Conservation (phyloP, 2,113 vertebrate genomes). For the Eptatretus burgeri region DNA sequence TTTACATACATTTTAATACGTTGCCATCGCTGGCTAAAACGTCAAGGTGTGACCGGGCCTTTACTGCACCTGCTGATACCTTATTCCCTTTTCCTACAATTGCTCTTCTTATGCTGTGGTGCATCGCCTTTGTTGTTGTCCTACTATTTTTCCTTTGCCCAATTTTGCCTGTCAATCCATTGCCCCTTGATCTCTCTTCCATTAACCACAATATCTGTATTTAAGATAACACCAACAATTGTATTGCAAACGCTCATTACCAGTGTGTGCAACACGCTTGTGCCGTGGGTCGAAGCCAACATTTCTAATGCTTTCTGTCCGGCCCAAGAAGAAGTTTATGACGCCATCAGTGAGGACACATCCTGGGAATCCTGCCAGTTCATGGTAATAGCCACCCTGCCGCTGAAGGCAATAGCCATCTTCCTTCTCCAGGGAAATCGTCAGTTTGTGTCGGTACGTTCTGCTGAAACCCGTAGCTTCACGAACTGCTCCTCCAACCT, state of each 20-base stretch:
- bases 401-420: conserved; percentile 39
- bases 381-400: conserved; percentile 29
- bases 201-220: too few relatives aligned
- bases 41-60: too few relatives aligned
- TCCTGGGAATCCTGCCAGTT: conserved; percentile 32
- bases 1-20: too few relatives aligned
- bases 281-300: conserved; percentile 50
- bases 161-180: too few relatives aligned
- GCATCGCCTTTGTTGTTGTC: too few relatives aligned
- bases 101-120: too few relatives aligned
- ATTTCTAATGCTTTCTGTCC: conserved; percentile 33
- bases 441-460: conserved; percentile 38
- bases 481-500: conserved; percentile 56
- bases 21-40: too few relatives aligned
- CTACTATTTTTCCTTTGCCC: too few relatives aligned
- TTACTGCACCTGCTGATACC: too few relatives aligned
- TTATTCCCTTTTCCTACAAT: too few relatives aligned
- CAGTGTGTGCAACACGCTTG: conserved; percentile 29
- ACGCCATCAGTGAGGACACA: conserved; percentile 54
- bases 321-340: conserved; percentile 63
- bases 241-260: conserved; percentile 16
- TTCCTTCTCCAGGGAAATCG: conserved; percentile 26
- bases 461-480: conserved; percentile 38
- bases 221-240: too few relatives aligned
- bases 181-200: too few relatives aligned